Evolutionary conservation across 2,113 vertebrate genomes (phyloP), one percentile per base, ranked within the genome.

Genomic region (Corythaixoides concolor): DNA sequence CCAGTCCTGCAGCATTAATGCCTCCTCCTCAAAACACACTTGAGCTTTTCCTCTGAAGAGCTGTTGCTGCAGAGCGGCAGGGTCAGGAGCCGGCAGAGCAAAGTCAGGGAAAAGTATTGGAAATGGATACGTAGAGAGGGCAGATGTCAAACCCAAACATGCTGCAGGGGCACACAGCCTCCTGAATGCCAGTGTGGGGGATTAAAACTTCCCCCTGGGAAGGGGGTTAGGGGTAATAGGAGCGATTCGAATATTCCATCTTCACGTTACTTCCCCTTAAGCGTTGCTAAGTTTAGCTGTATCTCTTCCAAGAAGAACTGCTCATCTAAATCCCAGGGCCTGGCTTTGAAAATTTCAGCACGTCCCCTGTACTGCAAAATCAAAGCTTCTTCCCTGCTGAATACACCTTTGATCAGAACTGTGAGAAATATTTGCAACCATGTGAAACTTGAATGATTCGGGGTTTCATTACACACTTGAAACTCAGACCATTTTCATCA

Each of bases 371-470:
- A 94, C 89, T 92, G 94, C 93, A 95, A 78, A 96, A 97, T 97
- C 97, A 97, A 97, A 97, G 96, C 94, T 56, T 82, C 93, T 95
- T 95, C 96, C 96, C 95, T 95, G 95, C 94, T 97, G 96, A 97
- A 97, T 90, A 89, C 79, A 97, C 94, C 96, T 97, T 97, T 97
- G 97, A 97, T 97, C 97, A 97, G 96, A 88, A 88, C 94, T 96
- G 88, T 92, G 93, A 97, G 96, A 91, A 97, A 97, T 95, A 97
- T 97, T 97, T 97, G 97, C 97, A 97, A 93, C 94, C 96, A 93
- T 97, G 96, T 97, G 97, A 97, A 97, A 97, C 94, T 96, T 95
- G 95, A 97, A 94, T 97, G 95, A 97, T 97, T 97, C 96, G 96
- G 91, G 96, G 94, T 96, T 97, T 97, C 95, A 96, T 97, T 97